Conservation (phyloP, 2,888 invertebrate genomes). For the Mythimna vitellina region DNA sequence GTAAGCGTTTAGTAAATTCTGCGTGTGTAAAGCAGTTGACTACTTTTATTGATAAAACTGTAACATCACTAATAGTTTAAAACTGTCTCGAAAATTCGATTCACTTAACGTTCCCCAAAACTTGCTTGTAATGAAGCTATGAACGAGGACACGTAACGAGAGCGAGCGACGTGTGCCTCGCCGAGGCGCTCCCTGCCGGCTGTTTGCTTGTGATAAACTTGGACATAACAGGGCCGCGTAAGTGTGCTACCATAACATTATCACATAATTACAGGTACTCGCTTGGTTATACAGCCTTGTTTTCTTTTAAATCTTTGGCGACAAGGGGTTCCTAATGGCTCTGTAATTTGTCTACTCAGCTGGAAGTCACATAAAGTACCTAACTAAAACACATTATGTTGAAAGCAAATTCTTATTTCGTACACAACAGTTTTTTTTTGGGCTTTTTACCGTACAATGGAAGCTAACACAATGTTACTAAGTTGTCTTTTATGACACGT, state of each 20-base stretch:
- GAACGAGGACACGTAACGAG: neutral
- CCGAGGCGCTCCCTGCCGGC: slow-evolving; percentile 2
- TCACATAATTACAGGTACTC: slow-evolving; percentile 51
- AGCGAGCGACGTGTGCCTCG: neutral
- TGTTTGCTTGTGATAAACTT: slow-evolving; percentile 63
- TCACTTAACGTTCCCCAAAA: slow-evolving; percentile 10
- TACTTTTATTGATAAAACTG: neutral
- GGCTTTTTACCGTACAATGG: slow-evolving; percentile 18
- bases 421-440: slow-evolving; percentile 2
- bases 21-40: neutral
- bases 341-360: neutral
- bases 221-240: slow-evolving; percentile 30
- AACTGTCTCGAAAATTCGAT: neutral
- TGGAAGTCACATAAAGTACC: slow-evolving; percentile 1
- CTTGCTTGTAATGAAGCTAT: slow-evolving; percentile 42
- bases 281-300: slow-evolving; percentile 17
- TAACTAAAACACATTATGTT: slow-evolving; percentile 12
- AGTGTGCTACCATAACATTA: slow-evolving; percentile 57
- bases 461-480: slow-evolving; percentile 9
- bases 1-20: neutral
- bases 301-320: slow-evolving; percentile 15
- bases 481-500: slow-evolving; percentile 22
- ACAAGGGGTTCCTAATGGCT: neutral
- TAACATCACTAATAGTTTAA: neutral
- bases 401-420: slow-evolving; percentile 27